Evolutionary conservation across 2,113 vertebrate species (phyloP).

Genomic region (Dromaius novaehollandiae): DNA sequence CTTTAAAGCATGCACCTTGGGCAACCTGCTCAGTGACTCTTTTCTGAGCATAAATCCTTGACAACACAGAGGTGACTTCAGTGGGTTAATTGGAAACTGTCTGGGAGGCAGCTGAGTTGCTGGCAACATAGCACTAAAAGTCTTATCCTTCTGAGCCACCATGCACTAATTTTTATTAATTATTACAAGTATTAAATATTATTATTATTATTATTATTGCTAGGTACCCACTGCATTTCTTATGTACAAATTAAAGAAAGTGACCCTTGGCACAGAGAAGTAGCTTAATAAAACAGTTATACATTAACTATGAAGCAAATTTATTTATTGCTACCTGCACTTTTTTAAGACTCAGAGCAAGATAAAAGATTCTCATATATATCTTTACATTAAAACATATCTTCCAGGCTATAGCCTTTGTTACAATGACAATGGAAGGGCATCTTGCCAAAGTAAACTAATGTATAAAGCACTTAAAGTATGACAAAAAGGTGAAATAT

Average conservation of each 20-base stretch:
- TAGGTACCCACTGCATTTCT: neutral
- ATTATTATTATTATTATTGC: neutral
- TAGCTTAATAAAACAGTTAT: conserved; percentile 41
- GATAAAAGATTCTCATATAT: neutral
- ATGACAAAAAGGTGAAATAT: conserved; percentile 61
- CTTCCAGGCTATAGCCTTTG: neutral
- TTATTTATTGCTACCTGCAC: conserved; percentile 52
- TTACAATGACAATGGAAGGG: conserved; percentile 48
- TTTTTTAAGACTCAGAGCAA: conserved; percentile 44
- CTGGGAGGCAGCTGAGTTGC: neutral
- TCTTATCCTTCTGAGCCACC: neutral
- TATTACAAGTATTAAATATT: conserved; percentile 21
- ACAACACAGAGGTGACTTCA: neutral
- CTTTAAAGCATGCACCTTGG: neutral
- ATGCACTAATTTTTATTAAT: conserved; percentile 23
- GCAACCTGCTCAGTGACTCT: neutral
- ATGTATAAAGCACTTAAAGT: conserved; percentile 39
- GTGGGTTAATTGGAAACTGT: conserved; percentile 21
- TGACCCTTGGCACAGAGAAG: conserved; percentile 10
- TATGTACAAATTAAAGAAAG: conserved; percentile 17
- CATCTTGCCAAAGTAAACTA: conserved; percentile 27
- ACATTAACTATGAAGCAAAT: conserved; percentile 37
- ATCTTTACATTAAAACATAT: neutral
- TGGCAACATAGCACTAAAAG: neutral
- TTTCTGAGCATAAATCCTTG: neutral